Base-by-base conservation (phyloP, 2,888 invertebrate genomes). In the Sinhomidia bicolor region DNA sequence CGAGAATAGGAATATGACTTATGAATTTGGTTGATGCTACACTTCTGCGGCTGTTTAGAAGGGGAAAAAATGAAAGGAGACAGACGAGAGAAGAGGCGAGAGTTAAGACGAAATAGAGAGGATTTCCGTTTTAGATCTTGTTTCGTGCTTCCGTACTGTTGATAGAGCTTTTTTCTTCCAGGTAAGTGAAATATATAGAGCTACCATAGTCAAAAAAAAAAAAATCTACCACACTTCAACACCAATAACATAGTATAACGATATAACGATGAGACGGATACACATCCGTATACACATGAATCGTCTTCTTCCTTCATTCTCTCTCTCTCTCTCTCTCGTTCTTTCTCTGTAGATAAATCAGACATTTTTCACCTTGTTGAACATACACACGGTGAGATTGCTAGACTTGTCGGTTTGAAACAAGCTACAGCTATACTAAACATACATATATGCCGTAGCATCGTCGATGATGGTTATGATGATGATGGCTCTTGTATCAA, bases 101-200 rank as follows among this genome's bases (percentile, higher is more conserved):
- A 78, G 47, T 23, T 74, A 51, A 6, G 26, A 23, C 47, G 74
- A 74, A 54, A 36, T 10, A 20, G 36, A 71, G 71, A 68, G 79
- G 85, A 85, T 85, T 85, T 85, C 85, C 85, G 79, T 80, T 85
- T 85, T 68, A 68, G 85, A 79, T 71, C 79, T 44, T 80, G 36
- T 71, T 85, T 80, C 71, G 51, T 7, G 85, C 79, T 85, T 85
- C 85, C 85, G 60, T 20, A 10, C 23, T 20, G n/a, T n/a, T n/a
- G 74, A 85, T 84, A 62, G 41, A 82, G 54, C 60, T 26, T 32
- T 60, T 78, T 57, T 65, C 32, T 76, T 84, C 76, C 76, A 83
- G 83, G 83, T 83, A 83, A 14, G n/a, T 23, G 14, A 54, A 83
- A 29, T 41, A 36, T 6, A 10, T 17, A 82, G 29, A 0, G 4